Conservation (phyloP, 2,888 invertebrate species). For the Conomelus anceps region DNA sequence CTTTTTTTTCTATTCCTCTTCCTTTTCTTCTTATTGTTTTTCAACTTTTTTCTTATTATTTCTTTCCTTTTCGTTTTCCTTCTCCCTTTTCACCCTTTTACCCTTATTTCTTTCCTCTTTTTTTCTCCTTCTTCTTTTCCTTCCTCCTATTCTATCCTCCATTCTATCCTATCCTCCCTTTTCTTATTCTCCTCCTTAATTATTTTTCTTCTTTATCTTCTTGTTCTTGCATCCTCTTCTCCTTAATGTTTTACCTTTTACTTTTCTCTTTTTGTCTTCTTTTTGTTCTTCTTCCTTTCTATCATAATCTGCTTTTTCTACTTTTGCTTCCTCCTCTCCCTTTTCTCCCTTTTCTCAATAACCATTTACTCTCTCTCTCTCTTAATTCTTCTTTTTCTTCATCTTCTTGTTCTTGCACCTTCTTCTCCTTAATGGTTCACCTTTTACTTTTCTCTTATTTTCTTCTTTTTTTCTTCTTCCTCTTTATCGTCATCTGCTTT, state of each 20-base stretch:
- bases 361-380: neutral
- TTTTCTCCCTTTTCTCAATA: neutral
- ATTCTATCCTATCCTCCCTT: neutral
- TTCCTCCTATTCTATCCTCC: neutral
- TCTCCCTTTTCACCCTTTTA: neutral
- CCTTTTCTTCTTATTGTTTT: neutral
- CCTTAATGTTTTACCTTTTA: too few relatives aligned
- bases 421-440: too few relatives aligned
- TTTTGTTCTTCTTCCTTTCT: too few relatives aligned
- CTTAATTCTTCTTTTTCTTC: neutral
- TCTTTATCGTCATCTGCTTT: too few relatives aligned
- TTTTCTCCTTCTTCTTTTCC: neutral
- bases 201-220: neutral
- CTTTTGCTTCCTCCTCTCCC: neutral
- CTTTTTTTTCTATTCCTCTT: neutral
- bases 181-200: neutral
- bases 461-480: too few relatives aligned
- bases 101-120: neutral
- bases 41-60: too few relatives aligned
- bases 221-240: neutral
- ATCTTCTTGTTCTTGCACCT: neutral
- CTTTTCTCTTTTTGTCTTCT: too few relatives aligned
- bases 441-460: too few relatives aligned
- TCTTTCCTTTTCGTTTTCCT: neutral
- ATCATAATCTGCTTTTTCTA: too few relatives aligned